Evolutionary conservation across 1,140 invertebrate species (phyloP).

Genomic region (Aphis craccivora): DNA sequence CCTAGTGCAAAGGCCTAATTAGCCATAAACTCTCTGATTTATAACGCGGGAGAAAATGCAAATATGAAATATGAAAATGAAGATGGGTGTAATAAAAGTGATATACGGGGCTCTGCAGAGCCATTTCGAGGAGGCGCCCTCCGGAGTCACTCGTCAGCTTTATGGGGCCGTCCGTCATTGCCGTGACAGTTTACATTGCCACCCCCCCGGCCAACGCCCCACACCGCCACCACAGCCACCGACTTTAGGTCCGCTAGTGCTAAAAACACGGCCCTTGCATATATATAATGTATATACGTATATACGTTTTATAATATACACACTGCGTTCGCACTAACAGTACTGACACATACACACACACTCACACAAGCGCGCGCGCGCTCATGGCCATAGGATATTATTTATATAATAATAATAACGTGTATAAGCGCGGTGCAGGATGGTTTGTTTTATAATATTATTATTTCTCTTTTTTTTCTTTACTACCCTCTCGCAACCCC

Average conservation of each 20-base stretch:
- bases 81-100: conserved; percentile 81
- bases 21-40: conserved; percentile 75
- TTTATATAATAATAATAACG: conserved; percentile 30
- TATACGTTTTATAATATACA: conserved; percentile 17
- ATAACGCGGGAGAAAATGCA: conserved; percentile 71
- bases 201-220: neutral
- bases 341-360: neutral
- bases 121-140: conserved; percentile 73
- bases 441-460: conserved; percentile 45
- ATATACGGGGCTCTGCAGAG: conserved; percentile 77
- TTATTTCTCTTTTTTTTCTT: conserved; percentile 43
- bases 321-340: neutral
- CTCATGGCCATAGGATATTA: neutral
- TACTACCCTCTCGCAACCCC: conserved; percentile 61
- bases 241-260: conserved; percentile 60
- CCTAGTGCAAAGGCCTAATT: conserved; percentile 69
- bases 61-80: conserved; percentile 85
- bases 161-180: conserved; percentile 74
- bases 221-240: conserved; percentile 38
- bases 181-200: conserved; percentile 72
- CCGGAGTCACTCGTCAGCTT: conserved; percentile 69
- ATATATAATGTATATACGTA: neutral
- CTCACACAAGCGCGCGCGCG: neutral
- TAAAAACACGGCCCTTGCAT: conserved; percentile 64
- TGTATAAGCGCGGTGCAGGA: neutral